These are phyloP conservation scores for Scotopteryx bipunctaria DNA, from an alignment of 2,888 invertebrate genomes.

Conservation along the genomic window DNA sequence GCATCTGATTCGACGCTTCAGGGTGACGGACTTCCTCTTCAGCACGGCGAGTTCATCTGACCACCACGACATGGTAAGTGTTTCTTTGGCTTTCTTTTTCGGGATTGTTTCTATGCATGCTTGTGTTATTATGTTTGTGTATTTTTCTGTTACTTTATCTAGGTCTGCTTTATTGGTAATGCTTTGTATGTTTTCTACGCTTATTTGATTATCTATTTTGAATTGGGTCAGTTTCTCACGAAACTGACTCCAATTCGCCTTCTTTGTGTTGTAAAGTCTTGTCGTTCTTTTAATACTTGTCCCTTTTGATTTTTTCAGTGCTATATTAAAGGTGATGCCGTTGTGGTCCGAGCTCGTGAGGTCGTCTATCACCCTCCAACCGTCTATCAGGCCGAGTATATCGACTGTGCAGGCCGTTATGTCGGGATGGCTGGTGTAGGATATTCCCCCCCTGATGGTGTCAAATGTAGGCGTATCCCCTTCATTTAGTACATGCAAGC, in stretches of 20 bases:
- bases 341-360: slow-evolving; percentile 37
- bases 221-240: slow-evolving; percentile 20
- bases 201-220: slow-evolving; percentile 2
- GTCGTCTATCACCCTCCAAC: slow-evolving; percentile 26
- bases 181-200: slow-evolving; percentile 5
- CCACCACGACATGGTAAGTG: slow-evolving; percentile 24
- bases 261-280: slow-evolving; percentile 17
- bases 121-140: slow-evolving; percentile 7
- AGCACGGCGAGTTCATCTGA: slow-evolving; percentile 5
- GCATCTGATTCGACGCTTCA: slow-evolving; percentile 1
- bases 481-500: slow-evolving; percentile 38
- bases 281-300: too few relatives aligned
- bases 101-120: slow-evolving; percentile 7
- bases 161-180: slow-evolving; percentile 13
- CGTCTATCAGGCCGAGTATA: slow-evolving; percentile 18
- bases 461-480: slow-evolving; percentile 40
- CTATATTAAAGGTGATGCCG: slow-evolving; percentile 31
- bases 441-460: slow-evolving; percentile 26
- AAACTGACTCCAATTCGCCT: slow-evolving; percentile 16
- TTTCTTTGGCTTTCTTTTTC: not conserved
- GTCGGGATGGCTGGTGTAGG: not conserved
- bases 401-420: slow-evolving; percentile 32
- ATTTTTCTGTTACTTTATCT: not conserved
- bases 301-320: slow-evolving; percentile 11
- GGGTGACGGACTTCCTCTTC: slow-evolving; percentile 2